phyloP scores from a whole-genome alignment of 2,797 vertebrate genomes.

The Mallotus villosus region DNA sequence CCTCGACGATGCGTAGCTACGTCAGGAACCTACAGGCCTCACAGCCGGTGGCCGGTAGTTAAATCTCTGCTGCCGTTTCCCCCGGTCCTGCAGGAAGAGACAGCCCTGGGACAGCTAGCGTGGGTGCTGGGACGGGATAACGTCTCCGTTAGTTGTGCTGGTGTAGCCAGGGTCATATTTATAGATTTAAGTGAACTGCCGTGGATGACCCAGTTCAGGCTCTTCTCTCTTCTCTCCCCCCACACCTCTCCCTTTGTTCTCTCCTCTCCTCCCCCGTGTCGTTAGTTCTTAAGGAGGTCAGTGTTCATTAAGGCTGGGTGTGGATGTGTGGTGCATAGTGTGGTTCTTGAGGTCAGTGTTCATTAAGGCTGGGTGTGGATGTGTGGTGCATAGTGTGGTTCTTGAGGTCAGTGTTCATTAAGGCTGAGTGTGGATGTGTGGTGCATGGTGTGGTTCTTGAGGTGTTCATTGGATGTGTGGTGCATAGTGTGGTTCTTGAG shows the following conservation, averaged over 20 bases:
- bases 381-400: no score
- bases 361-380: no score
- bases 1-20: background rate
- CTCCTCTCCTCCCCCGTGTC: slow-evolving; percentile 40
- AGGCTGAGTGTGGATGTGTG: no score
- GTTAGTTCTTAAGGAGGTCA: slow-evolving; percentile 56
- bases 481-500: no score
- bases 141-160: slow-evolving; percentile 60
- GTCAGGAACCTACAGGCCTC: slow-evolving; percentile 62
- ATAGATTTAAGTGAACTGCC: slow-evolving; percentile 50
- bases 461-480: no score
- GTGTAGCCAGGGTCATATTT: slow-evolving; percentile 24
- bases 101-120: slow-evolving; percentile 45
- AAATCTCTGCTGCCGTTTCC: slow-evolving; percentile 66
- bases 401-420: no score
- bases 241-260: slow-evolving; percentile 47
- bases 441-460: no score
- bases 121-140: slow-evolving; percentile 51
- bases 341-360: no score
- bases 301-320: slow-evolving; percentile 41
- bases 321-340: slow-evolving; percentile 41
- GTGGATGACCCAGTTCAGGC: slow-evolving; percentile 71
- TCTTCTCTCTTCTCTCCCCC: slow-evolving; percentile 52
- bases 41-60: slow-evolving; percentile 68
- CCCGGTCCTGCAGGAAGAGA: slow-evolving; percentile 55